These are phyloP conservation scores for Chironomus riparius DNA, from an alignment of 2,888 invertebrate genomes.

Conservation along the genomic window DNA sequence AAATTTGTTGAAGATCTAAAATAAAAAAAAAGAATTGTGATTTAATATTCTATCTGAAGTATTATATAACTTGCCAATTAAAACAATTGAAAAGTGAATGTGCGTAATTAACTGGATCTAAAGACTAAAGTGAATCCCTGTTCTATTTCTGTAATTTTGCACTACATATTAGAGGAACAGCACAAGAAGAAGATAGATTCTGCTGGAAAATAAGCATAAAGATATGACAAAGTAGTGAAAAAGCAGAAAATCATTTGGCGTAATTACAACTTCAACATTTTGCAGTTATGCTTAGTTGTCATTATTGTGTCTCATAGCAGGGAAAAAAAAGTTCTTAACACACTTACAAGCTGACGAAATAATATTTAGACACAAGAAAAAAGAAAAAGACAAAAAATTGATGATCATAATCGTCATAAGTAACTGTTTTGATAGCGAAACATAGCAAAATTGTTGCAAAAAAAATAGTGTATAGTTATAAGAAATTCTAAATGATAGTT, in stretches of 20 bases:
- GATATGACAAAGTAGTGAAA: too few species aligned
- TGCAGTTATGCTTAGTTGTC: conserved; percentile 6
- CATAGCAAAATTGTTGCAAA: conserved; percentile 9
- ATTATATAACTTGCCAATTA: neutral
- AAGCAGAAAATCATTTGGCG: neutral
- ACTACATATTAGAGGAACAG: neutral
- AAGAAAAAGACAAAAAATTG: neutral
- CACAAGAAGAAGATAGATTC: too few species aligned
- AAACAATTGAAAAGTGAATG: neutral
- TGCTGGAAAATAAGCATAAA: too few species aligned
- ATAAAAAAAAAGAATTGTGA: neutral
- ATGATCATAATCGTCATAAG: conserved; percentile 4
- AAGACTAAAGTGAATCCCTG: neutral
- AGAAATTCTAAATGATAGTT: neutral
- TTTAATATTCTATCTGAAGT: neutral
- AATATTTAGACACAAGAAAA: conserved; percentile 1
- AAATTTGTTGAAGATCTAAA: neutral
- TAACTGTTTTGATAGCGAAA: conserved; percentile 18
- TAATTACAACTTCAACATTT: neutral
- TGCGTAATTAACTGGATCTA: neutral
- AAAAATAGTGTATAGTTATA: neutral
- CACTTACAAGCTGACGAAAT: conserved; percentile 6
- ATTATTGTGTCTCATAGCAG: neutral
- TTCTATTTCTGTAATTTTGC: too few species aligned
- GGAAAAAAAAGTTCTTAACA: neutral